phyloP scores from a whole-genome alignment of 2,797 vertebrate species.

The Rousettus madagascariensis region DNA sequence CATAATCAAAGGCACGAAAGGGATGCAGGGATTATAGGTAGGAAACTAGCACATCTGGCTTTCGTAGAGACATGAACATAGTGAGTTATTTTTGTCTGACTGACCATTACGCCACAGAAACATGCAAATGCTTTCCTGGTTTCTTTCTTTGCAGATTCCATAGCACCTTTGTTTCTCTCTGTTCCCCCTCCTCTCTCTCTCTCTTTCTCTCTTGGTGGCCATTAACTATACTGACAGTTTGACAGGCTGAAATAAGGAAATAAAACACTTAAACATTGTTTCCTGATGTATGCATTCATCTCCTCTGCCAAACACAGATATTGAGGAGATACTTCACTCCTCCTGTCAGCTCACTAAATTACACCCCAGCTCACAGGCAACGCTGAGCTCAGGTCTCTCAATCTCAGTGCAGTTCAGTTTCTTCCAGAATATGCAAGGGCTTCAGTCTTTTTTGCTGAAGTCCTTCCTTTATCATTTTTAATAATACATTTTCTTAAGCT shows the following conservation, averaged over 20 bases:
- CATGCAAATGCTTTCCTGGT: constrained; percentile 61
- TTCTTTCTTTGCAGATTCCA: constrained; percentile 74
- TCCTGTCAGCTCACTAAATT: constrained; percentile 90
- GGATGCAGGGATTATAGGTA: not conserved
- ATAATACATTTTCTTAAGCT: constrained; percentile 45
- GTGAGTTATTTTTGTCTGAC: constrained; percentile 8
- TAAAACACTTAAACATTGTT: constrained; percentile 89
- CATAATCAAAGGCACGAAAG: fast-evolving
- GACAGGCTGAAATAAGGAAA: constrained; percentile 88
- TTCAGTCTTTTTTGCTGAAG: constrained; percentile 21
- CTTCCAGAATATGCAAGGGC: constrained; percentile 1
- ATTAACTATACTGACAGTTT: constrained; percentile 89
- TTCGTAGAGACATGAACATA: not conserved
- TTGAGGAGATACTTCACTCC: constrained; percentile 92
- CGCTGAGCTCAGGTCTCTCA: constrained; percentile 61
- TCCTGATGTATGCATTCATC: constrained; percentile 93
- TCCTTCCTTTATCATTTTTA: constrained; percentile 55
- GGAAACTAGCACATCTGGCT: not conserved
- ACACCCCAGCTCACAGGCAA: constrained; percentile 82
- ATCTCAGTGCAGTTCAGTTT: constrained; percentile 48
- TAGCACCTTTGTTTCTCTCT: constrained; percentile 82
- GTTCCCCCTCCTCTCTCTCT: constrained; percentile 74
- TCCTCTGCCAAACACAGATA: constrained; percentile 92
- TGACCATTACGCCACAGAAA: constrained; percentile 57
- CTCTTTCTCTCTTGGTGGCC: constrained; percentile 84